Evolutionary conservation across 1,140 invertebrate genomes (phyloP).

Genomic region (Drosophila dunni): DNA sequence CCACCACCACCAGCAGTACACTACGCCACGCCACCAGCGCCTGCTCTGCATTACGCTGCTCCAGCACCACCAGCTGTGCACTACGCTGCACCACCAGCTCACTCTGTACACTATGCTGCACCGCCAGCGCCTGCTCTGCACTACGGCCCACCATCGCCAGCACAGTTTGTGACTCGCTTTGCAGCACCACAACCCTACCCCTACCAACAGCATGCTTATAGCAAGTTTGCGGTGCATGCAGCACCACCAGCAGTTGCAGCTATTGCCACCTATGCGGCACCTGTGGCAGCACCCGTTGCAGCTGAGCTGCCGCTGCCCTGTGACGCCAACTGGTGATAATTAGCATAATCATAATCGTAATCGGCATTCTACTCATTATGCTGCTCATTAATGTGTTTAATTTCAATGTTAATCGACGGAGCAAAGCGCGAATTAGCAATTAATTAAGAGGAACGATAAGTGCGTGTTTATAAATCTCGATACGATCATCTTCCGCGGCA

Average conservation of each 20-base stretch:
- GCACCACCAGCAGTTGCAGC: slow-evolving; percentile 18
- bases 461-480: slow-evolving; percentile 24
- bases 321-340: slow-evolving; percentile 37
- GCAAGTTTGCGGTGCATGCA: slow-evolving; percentile 6
- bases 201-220: not conserved
- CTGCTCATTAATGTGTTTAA: not conserved
- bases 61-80: slow-evolving; percentile 20
- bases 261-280: slow-evolving; percentile 14
- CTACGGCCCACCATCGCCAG: slow-evolving; percentile 26
- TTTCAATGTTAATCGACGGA: slow-evolving; percentile 17
- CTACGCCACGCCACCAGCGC: slow-evolving; percentile 17
- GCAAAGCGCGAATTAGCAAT: slow-evolving; percentile 41
- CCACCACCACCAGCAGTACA: slow-evolving; percentile 14
- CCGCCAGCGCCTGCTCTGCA: slow-evolving; percentile 9
- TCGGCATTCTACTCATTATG: not conserved
- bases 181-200: slow-evolving; percentile 8
- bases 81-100: slow-evolving; percentile 19
- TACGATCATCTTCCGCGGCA: slow-evolving; percentile 45
- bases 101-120: slow-evolving; percentile 8
- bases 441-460: slow-evolving; percentile 62
- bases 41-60: slow-evolving; percentile 41
- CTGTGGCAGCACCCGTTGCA: not conserved
- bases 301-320: slow-evolving; percentile 23
- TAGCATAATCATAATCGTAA: not conserved
- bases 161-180: slow-evolving; percentile 33